Conservation (phyloP, 2,113 vertebrate species). For the Stigmatopora argus region DNA sequence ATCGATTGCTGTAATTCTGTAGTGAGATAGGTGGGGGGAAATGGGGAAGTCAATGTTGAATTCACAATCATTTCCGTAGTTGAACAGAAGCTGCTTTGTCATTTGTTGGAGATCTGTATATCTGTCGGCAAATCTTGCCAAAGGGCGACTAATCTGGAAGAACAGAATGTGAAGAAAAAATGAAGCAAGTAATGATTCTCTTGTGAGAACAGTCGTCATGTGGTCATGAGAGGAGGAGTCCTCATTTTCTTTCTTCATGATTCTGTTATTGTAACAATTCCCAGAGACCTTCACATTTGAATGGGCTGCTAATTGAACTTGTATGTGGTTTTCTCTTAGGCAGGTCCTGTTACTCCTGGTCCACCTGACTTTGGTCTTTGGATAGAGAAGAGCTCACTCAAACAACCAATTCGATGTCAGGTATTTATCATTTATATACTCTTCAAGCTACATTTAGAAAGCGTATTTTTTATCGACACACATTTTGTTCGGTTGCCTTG, state of each 20-base stretch:
- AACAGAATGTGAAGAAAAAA: not conserved
- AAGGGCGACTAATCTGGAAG: not conserved
- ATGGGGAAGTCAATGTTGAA: not conserved
- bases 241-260: not conserved
- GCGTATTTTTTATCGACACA: not conserved
- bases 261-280: not conserved
- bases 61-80: not conserved
- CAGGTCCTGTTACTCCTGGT: conserved; percentile 29
- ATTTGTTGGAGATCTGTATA: not conserved
- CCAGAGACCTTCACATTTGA: not conserved
- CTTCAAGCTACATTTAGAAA: not conserved
- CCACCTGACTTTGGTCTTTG: conserved; percentile 11
- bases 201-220: conserved; percentile 21
- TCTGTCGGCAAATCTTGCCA: not conserved
- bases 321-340: conserved; percentile 4
- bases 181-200: conserved; percentile 4
- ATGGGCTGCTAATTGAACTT: conserved; percentile 4
- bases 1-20: not conserved
- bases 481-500: too few species aligned
- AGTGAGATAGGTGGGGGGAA: not conserved
- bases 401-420: conserved; percentile 51
- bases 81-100: not conserved
- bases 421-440: conserved; percentile 26
- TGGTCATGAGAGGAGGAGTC: conserved; percentile 1
- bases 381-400: conserved; percentile 9